Conservation (phyloP, 2,888 invertebrate genomes). For the Hydropsyche betteni region DNA sequence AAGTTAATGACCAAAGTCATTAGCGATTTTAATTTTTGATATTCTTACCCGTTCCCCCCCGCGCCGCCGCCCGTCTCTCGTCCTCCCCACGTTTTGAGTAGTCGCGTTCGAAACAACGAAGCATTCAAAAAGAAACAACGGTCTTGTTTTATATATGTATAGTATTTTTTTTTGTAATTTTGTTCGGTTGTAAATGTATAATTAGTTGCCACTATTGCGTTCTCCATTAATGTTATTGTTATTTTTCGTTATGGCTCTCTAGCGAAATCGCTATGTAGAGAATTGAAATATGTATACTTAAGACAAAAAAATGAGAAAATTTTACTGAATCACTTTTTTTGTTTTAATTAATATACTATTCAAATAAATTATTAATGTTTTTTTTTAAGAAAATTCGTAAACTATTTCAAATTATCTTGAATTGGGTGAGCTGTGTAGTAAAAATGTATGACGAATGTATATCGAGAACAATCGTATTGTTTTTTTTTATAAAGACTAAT, state of each 20-base stretch:
- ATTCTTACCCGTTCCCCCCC: conserved; percentile 48
- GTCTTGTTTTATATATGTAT: background rate
- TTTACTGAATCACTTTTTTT: too few species aligned
- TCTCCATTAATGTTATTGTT: conserved; percentile 46
- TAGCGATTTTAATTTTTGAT: conserved; percentile 65
- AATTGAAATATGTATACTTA: too few species aligned
- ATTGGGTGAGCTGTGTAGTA: too few species aligned
- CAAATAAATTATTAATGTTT: too few species aligned
- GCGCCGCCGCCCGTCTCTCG: conserved; percentile 2
- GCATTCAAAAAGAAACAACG: background rate
- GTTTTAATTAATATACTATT: too few species aligned
- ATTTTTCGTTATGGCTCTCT: conserved; percentile 33
- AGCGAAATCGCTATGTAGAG: background rate
- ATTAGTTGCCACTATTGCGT: conserved; percentile 48
- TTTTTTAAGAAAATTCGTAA: too few species aligned
- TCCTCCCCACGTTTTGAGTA: conserved; percentile 5
- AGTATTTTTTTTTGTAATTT: background rate
- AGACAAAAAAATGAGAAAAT: too few species aligned
- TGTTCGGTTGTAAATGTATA: conserved; percentile 49
- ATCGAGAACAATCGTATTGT: too few species aligned
- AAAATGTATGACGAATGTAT: too few species aligned
- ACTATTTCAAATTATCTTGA: too few species aligned
- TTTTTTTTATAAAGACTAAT: too few species aligned
- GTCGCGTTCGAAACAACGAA: conserved; percentile 38
- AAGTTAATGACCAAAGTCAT: conserved; percentile 68